Conservation (phyloP, 2,888 invertebrate genomes). For the Agonopterix arenella region DNA sequence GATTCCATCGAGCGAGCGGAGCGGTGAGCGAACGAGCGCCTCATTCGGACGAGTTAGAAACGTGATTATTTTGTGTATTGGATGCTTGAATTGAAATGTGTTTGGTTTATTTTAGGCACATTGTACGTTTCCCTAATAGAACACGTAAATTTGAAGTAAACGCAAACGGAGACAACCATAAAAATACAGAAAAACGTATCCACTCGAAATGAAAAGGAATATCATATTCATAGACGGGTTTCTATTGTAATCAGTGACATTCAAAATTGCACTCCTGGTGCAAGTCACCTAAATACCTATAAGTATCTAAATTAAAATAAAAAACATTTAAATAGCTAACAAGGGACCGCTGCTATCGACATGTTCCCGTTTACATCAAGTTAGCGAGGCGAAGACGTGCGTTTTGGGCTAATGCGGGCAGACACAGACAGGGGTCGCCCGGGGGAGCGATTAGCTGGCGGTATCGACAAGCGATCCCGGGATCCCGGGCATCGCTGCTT, state of each 20-base stretch:
- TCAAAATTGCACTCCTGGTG: too few species aligned
- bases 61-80: slow-evolving; percentile 51
- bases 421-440: slow-evolving; percentile 6
- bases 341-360: slow-evolving; percentile 13
- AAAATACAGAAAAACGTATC: too few species aligned
- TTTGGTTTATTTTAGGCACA: too few species aligned
- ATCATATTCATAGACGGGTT: too few species aligned
- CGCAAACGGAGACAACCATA: too few species aligned
- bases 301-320: too few species aligned
- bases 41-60: slow-evolving; percentile 33
- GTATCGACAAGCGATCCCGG: slow-evolving; percentile 17
- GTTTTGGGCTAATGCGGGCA: slow-evolving; percentile 12
- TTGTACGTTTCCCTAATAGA: too few species aligned
- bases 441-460: slow-evolving; percentile 21
- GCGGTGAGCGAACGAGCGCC: slow-evolving; percentile 26
- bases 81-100: slow-evolving; percentile 13
- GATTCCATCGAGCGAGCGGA: slow-evolving; percentile 33
- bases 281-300: too few species aligned
- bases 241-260: too few species aligned
- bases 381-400: slow-evolving; percentile 15
- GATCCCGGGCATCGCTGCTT: background rate
- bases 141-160: too few species aligned
- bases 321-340: background rate
- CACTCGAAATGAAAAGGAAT: too few species aligned
- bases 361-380: slow-evolving; percentile 19